Base-by-base conservation (phyloP, 2,113 vertebrate species). In the Zeus faber region DNA sequence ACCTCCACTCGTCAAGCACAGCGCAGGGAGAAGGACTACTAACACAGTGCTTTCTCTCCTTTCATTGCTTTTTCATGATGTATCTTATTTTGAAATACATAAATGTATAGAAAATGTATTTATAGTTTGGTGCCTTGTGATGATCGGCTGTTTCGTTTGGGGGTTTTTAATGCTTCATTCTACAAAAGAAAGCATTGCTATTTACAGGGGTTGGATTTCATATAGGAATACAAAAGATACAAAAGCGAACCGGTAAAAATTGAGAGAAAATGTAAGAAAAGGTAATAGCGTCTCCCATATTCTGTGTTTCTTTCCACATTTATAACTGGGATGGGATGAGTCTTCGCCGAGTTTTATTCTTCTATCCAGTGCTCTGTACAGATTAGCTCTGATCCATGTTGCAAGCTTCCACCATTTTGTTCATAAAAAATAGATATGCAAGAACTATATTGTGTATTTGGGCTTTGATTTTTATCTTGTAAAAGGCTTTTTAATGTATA, bases 401-500 rank as follows among this genome's bases (percentile, higher is more conserved):
- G 33, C 55, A 72, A 37, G 72, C 45, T 54, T 62, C 67, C 59
- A 61, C 70, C 50, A 17, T 55, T 78, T 40, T 74, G 65, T 76
- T 63, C 79, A 78, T 74, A 81, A 73, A 78, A 50, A 54, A 79
- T 66, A 33, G 81, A 75, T 84, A 84, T 85, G 61, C 77, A 87
- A 88, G 85, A 88, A 84, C 58, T 91, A 88, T 88, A 84, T 54
- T 88, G 87, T 88, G 88, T 90, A 91, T 90, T 89, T 88, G 84
- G 86, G 81, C 78, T 85, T 89, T 79, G 66, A 85, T 76, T 89
- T 46, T 83, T 81, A 79, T 82, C 74, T 44, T 81, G 49, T 70
- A 72, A 77, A 55, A 80, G 55, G 76, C 65, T 82, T 78, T 81
- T 80, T 73, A 78, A 75, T 89, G 85, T 89, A 84, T 78, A 81